A percentile compares a stretch with the other conserved stretches of the same genome.
phyloP scores from a whole-genome alignment of 2,888 invertebrate species.

The Minunthozetes semirufus region DNA sequence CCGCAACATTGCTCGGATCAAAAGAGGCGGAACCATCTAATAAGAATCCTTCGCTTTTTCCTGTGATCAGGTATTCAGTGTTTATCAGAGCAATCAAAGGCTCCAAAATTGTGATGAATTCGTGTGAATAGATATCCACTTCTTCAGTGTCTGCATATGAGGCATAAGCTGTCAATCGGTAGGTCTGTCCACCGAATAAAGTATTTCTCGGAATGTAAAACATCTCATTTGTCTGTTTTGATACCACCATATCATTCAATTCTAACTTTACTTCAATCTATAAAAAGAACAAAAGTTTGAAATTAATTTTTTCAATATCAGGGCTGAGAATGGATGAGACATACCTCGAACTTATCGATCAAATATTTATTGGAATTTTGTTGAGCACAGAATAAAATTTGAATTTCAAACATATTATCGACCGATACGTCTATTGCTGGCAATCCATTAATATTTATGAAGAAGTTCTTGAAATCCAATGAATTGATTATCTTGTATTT shows the following conservation, averaged over 20 bases:
- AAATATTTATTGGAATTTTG: not conserved
- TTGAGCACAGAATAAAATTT: not conserved
- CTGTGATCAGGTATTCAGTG: not conserved
- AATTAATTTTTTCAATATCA: too few relatives aligned
- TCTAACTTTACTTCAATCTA: not conserved
- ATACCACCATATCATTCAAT: not conserved
- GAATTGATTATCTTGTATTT: not conserved
- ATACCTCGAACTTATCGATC: not conserved
- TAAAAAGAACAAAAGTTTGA: not conserved
- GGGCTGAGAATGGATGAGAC: too few relatives aligned
- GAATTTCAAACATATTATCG: not conserved
- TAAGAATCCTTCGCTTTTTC: not conserved
- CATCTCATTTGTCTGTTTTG: not conserved
- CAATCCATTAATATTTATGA: not conserved
- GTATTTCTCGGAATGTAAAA: not conserved
- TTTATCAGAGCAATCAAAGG: not conserved
- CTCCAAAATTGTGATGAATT: not conserved
- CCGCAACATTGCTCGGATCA: not conserved
- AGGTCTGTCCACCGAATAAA: not conserved
- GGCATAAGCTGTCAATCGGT: not conserved
- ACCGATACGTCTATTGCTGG: not conserved
- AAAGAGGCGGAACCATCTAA: not conserved
- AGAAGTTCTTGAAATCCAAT: not conserved
- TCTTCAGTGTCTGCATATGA: not conserved
- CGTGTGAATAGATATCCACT: not conserved